phyloP scores from a whole-genome alignment of 2,888 invertebrate genomes.

The Pyrrhosoma nymphula region DNA sequence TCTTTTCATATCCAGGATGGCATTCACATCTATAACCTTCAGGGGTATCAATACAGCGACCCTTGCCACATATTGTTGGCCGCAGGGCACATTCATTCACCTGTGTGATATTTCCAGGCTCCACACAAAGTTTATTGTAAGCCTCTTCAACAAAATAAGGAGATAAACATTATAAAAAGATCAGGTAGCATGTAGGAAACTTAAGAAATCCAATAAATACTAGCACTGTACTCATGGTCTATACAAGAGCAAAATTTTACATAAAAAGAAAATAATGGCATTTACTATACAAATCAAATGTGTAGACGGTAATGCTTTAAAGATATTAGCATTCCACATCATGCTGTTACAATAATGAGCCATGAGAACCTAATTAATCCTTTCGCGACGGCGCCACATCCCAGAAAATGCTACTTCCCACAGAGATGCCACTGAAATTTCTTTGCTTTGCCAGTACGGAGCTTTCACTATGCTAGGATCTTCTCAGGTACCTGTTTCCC shows the following conservation, averaged over 20 bases:
- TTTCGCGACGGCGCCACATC: too few relatives aligned
- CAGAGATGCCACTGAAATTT: too few relatives aligned
- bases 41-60: conserved; percentile 86
- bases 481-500: too few relatives aligned
- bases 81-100: conserved; percentile 88
- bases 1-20: conserved; percentile 83
- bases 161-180: not conserved
- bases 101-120: conserved; percentile 73
- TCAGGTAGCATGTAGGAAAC: not conserved
- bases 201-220: not conserved
- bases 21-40: conserved; percentile 90
- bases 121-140: conserved; percentile 82
- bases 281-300: too few relatives aligned
- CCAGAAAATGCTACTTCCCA: too few relatives aligned
- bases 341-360: too few relatives aligned
- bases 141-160: conserved; percentile 79
- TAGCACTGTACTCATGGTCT: not conserved
- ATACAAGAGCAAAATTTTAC: not conserved
- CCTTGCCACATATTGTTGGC: conserved; percentile 87
- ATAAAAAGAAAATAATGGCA: too few relatives aligned
- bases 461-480: too few relatives aligned
- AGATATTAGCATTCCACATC: too few relatives aligned
- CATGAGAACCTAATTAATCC: too few relatives aligned
- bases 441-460: too few relatives aligned
- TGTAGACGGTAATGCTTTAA: too few relatives aligned